Percentiles rank a stretch among this genome's conserved stretches.
Conservation (phyloP, 2,888 invertebrate genomes). For the Teinopalpus imperialis region DNA sequence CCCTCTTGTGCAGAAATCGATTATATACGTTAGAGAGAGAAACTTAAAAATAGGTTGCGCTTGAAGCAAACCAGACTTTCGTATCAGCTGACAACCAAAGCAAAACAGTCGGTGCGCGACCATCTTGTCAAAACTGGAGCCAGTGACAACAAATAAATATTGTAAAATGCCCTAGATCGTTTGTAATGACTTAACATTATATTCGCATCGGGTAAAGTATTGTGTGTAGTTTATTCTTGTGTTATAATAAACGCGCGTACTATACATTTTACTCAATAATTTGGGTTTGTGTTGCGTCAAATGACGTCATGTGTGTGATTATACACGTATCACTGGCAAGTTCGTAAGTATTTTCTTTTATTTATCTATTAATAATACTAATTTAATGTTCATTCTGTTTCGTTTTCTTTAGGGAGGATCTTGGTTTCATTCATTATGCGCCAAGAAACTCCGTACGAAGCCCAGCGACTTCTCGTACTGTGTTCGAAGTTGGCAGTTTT, state of each 20-base stretch:
- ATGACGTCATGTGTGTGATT: constrained; percentile 81
- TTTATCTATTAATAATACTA: constrained; percentile 67
- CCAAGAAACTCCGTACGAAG: constrained; percentile 39
- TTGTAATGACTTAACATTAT: constrained; percentile 71
- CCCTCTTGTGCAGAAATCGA: constrained; percentile 34
- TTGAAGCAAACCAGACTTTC: constrained; percentile 64
- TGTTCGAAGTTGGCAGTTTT: constrained; percentile 36
- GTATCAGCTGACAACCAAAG: constrained; percentile 83
- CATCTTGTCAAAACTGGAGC: constrained; percentile 82
- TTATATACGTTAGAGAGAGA: constrained; percentile 43
- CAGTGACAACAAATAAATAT: constrained; percentile 80
- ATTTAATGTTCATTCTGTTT: constrained; percentile 46
- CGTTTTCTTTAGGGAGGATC: constrained; percentile 47
- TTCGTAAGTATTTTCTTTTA: constrained; percentile 80
- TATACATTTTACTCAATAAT: constrained; percentile 77
- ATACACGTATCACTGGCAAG: constrained; percentile 80
- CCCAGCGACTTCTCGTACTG: constrained; percentile 45
- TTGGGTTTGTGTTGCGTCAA: constrained; percentile 79
- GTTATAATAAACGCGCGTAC: constrained; percentile 63
- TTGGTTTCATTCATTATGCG: constrained; percentile 73
- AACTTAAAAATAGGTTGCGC: constrained; percentile 39
- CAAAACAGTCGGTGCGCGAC: constrained; percentile 83
- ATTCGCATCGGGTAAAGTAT: constrained; percentile 67
- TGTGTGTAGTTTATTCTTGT: constrained; percentile 67
- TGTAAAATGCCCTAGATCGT: constrained; percentile 78